Conservation (phyloP, 2,797 vertebrate species). For the Cichlasoma orientale region DNA sequence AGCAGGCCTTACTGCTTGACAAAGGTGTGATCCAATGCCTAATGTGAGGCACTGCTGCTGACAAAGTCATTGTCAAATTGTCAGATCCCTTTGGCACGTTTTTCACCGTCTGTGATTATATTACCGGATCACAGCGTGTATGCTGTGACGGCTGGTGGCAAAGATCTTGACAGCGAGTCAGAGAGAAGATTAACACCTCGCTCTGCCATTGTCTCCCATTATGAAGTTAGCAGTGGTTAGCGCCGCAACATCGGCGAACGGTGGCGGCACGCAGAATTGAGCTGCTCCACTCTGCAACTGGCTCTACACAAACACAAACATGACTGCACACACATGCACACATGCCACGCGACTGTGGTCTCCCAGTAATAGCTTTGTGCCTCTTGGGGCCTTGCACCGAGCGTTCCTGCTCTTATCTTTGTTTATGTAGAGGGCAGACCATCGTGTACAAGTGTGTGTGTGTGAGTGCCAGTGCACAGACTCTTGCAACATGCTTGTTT, state of each 20-base stretch:
- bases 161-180: constrained; percentile 51
- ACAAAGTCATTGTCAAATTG: constrained; percentile 72
- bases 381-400: constrained; percentile 75
- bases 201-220: constrained; percentile 11
- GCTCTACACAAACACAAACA: constrained; percentile 48
- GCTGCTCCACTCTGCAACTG: constrained; percentile 27
- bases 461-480: constrained; percentile 44
- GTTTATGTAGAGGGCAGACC: constrained; percentile 90
- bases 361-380: constrained; percentile 79
- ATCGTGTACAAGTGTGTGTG: constrained; percentile 61
- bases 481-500: constrained; percentile 53
- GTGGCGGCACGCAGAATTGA: constrained; percentile 24
- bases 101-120: constrained; percentile 49
- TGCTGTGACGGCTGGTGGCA: constrained; percentile 41
- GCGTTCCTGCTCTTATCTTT: constrained; percentile 89
- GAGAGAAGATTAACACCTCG: constrained; percentile 58
- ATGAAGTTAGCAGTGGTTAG: constrained; percentile 28
- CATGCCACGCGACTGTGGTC: constrained; percentile 79
- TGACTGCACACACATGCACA: constrained; percentile 24
- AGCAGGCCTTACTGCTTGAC: constrained; percentile 51
- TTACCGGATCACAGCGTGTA: constrained; percentile 44
- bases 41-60: constrained; percentile 47
- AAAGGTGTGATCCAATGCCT: constrained; percentile 57
- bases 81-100: constrained; percentile 66
- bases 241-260: constrained; percentile 30